phyloP scores from a whole-genome alignment of 2,797 vertebrate genomes.

The Thripadectes ignobilis region DNA sequence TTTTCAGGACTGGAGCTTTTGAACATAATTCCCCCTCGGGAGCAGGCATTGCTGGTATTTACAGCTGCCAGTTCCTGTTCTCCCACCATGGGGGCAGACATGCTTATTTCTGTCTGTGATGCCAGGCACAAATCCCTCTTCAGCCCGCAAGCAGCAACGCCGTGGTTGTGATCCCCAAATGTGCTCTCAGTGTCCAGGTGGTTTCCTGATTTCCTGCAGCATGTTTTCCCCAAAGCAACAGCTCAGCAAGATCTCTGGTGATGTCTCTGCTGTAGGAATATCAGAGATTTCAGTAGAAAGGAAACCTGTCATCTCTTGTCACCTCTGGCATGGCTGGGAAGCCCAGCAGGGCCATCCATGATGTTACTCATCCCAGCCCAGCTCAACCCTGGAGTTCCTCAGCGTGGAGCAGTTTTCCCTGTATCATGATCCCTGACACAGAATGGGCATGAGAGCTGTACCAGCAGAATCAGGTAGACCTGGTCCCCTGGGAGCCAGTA shows the following conservation, averaged over 20 bases:
- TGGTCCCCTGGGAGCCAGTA: not conserved
- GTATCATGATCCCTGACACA: too few species aligned
- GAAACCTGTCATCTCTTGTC: not conserved
- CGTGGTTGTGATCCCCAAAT: not conserved
- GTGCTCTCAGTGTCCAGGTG: not conserved
- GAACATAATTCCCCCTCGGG: not conserved
- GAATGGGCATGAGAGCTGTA: not conserved
- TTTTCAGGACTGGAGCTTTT: not conserved
- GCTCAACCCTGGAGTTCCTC: not conserved
- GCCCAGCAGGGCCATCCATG: not conserved
- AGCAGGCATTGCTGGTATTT: not conserved
- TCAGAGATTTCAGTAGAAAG: not conserved
- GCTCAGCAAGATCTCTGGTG: not conserved
- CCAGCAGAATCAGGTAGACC: not conserved
- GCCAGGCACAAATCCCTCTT: not conserved
- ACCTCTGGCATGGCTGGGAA: not conserved
- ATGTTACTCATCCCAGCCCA: not conserved
- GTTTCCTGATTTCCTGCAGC: not conserved
- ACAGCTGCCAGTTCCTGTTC: not conserved
- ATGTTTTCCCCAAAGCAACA: not conserved
- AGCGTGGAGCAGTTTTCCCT: accelerated
- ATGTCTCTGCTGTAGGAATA: not conserved
- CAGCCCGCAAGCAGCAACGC: not conserved
- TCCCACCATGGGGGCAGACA: not conserved
- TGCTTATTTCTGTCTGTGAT: not conserved